Evolutionary conservation across 2,888 invertebrate genomes (phyloP), one percentile per base, ranked within the genome.

Genomic region (Chrysopilus asiliformis): DNA sequence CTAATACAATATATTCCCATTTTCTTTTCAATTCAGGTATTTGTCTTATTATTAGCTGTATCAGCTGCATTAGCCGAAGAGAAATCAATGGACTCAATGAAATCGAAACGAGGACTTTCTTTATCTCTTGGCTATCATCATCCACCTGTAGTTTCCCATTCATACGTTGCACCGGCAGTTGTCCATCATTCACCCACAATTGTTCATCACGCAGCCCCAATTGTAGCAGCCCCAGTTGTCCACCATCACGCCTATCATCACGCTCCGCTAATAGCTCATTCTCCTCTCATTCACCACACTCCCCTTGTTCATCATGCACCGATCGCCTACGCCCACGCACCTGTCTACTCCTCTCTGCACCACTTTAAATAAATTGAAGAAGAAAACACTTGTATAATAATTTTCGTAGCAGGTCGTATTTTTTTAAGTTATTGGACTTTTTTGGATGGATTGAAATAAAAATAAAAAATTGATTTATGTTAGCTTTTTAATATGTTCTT

Each of bases 321-420:
- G 8, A 22, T 36, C 10, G 27, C 34, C 18, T 20, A 20, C 13
- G 34, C 34, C 12, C 34, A 34, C 18, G 15, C 35, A 13, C 32
- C 32, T 26, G 12, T 37, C 2, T 12, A 15, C 13, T 22, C 29
- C 9, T 28, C 22, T 29, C 22, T 22, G 12, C 37, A 37, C 32
- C 37, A 37, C 27, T 37, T 37, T 32, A 37, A 37, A 32, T 37
- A 32, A 25, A 37, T 17, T n/a, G n/a, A n/a, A n/a, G n/a, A n/a
- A n/a, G n/a, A n/a, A n/a, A n/a, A n/a, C n/a, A n/a, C n/a, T n/a
- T n/a, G n/a, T n/a, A n/a, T n/a, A n/a, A n/a, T n/a, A n/a, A n/a
- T n/a, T n/a, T n/a, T n/a, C n/a, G n/a, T n/a, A n/a, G n/a, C n/a
- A n/a, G n/a, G n/a, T n/a, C n/a, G n/a, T n/a, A n/a, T n/a, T n/a